A percentile compares a stretch with the other conserved stretches of the same genome.
Conservation (phyloP, 2,888 invertebrate species). For the Athalia rosae region DNA sequence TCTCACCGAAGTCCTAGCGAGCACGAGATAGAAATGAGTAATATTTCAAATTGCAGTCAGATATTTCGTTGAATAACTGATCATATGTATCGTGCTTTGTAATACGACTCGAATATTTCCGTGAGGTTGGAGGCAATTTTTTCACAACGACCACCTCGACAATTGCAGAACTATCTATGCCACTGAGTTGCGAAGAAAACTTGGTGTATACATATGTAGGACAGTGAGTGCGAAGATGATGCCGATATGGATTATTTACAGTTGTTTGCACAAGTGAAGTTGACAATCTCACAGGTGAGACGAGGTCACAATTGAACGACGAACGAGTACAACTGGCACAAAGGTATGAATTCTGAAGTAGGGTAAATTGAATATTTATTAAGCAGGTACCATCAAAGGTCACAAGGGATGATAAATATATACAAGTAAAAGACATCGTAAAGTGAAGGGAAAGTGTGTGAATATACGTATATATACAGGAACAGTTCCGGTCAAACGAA, state of each 20-base stretch:
- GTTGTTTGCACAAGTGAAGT: background rate
- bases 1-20: conserved; percentile 56
- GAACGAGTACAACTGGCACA: background rate
- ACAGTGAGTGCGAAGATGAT: background rate
- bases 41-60: conserved; percentile 58
- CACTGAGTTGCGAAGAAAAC: background rate
- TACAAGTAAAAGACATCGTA: background rate
- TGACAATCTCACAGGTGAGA: background rate
- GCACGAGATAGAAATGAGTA: conserved; percentile 67
- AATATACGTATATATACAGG: no score
- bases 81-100: conserved; percentile 2
- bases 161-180: background rate
- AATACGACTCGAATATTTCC: conserved; percentile 3
- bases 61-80: conserved; percentile 29
- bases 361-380: conserved; percentile 30
- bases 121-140: conserved; percentile 36
- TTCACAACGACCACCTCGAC: background rate
- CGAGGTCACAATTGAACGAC: background rate
- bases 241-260: background rate
- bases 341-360: conserved; percentile 30
- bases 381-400: background rate
- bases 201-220: background rate
- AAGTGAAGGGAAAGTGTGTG: background rate
- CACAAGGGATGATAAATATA: background rate
- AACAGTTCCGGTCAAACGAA: background rate